A percentile compares a stretch with the other conserved stretches of the same genome.
phyloP scores from a whole-genome alignment of 2,888 invertebrate species.

The Epinotia ramella region DNA sequence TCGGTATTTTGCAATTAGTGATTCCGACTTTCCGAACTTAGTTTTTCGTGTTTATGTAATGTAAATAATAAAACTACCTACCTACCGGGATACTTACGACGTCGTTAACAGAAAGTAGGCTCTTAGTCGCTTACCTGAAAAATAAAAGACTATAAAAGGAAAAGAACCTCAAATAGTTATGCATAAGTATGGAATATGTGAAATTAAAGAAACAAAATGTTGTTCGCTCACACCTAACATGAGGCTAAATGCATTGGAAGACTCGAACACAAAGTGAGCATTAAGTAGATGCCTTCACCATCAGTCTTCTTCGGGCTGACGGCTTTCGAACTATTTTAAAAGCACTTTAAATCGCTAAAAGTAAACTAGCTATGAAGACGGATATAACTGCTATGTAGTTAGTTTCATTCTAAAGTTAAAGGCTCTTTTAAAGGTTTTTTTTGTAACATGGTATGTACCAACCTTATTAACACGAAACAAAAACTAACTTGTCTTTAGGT shows the following conservation, averaged over 20 bases:
- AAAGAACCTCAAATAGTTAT: not conserved
- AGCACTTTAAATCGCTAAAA: conserved; percentile 48
- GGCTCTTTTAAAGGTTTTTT: not conserved
- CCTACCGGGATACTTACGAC: not conserved
- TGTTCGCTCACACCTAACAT: conserved; percentile 20
- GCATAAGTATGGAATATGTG: not conserved
- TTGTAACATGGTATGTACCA: not conserved
- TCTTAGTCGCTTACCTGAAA: not conserved
- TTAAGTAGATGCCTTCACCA: conserved; percentile 51
- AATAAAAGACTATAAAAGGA: not conserved
- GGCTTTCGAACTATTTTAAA: conserved; percentile 56
- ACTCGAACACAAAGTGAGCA: conserved; percentile 48
- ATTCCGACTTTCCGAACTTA: no score
- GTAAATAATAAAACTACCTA: not conserved
- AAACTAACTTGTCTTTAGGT: not conserved
- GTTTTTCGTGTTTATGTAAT: no score
- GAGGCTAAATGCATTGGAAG: conserved; percentile 34
- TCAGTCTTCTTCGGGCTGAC: conserved; percentile 55
- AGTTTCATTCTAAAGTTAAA: conserved; percentile 10
- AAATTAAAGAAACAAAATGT: not conserved
- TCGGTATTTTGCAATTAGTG: no score
- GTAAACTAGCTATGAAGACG: conserved; percentile 28
- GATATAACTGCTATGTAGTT: not conserved
- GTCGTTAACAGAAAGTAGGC: no score
- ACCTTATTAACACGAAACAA: not conserved